Percentiles rank a stretch among this genome's conserved stretches.
Conservation (phyloP, 2,113 vertebrate species). For the Cyprinus carpio region DNA sequence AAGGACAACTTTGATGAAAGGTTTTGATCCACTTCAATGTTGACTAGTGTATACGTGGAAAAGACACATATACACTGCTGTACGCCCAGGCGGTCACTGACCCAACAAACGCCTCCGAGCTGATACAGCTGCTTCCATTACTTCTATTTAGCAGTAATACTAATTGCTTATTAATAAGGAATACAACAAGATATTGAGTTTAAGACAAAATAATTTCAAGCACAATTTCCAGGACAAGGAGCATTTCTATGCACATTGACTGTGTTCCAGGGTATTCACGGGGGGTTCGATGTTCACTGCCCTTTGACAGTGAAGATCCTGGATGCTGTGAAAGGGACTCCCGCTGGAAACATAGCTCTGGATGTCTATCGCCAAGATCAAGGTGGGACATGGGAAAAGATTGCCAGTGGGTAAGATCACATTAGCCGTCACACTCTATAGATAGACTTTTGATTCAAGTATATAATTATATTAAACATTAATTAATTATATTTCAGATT, state of each 20-base stretch:
- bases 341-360: slow-evolving; percentile 77
- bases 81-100: slow-evolving; percentile 6
- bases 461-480: no score
- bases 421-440: not conserved
- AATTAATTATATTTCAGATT: no score
- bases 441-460: no score
- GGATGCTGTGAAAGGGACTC: slow-evolving; percentile 85
- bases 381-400: slow-evolving; percentile 79
- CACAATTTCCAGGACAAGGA: not conserved
- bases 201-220: no score
- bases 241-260: not conserved
- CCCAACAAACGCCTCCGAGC: not conserved
- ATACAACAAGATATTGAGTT: not conserved
- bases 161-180: not conserved
- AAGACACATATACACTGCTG: not conserved
- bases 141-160: no score
- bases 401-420: slow-evolving; percentile 78
- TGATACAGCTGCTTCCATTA: not conserved
- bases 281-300: slow-evolving; percentile 77
- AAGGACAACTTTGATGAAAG: no score
- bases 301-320: slow-evolving; percentile 90
- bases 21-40: no score
- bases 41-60: not conserved
- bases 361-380: slow-evolving; percentile 75
- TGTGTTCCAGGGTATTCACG: slow-evolving; percentile 65